Base-by-base conservation (phyloP, 2,888 invertebrate genomes). In the Aporophyla lueneburgensis region DNA sequence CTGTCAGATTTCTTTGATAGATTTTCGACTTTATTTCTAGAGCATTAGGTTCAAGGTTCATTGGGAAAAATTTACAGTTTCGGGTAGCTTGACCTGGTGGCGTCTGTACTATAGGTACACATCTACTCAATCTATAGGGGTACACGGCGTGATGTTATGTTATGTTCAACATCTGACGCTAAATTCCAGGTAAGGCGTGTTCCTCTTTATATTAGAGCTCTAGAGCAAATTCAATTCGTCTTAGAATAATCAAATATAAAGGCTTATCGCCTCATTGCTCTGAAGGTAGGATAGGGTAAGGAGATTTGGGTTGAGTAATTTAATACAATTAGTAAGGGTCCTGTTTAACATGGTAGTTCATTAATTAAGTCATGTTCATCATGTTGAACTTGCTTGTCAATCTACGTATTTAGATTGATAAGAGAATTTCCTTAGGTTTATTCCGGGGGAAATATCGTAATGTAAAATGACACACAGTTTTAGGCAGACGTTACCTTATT, bases 321-420 rank as follows among this genome's bases (percentile, higher is more conserved):
- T n/a, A 46, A 65, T 27, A 59, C 65, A 59, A 78, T 56, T 53
- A 63, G 40, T 65, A 40, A 66, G 59, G 73, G 27, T 61, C 49
- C 5, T 40, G 59, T 65, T 40, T 10, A 65, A 79, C 65, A 80
- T 72, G 21, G 51, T 33, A 21, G 46, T 61, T 66, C 61, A 49
- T 79, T 72, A 78, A 71, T 78, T 43, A 49, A 59, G 46, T 54
- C 49, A 33, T 72, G 49, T 78, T 80, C 65, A 14, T 51, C 21
- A 33, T 56, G 54, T 49, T 70, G n/a, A 53, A 54, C n/a, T 46
- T 21, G 12, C 21, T 59, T 40, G 66, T 61, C 40, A 58, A 79
- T 78, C 63, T 77, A 33, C 9, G 19, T 40, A 76, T 51, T 74
- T 12, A 46, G 19, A 43, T 4, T 46, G 5, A 7, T 51, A 5